Percentiles rank a stretch among this genome's conserved stretches.
Conservation (phyloP, 2,113 vertebrate genomes). For the Oplegnathus fasciatus region DNA sequence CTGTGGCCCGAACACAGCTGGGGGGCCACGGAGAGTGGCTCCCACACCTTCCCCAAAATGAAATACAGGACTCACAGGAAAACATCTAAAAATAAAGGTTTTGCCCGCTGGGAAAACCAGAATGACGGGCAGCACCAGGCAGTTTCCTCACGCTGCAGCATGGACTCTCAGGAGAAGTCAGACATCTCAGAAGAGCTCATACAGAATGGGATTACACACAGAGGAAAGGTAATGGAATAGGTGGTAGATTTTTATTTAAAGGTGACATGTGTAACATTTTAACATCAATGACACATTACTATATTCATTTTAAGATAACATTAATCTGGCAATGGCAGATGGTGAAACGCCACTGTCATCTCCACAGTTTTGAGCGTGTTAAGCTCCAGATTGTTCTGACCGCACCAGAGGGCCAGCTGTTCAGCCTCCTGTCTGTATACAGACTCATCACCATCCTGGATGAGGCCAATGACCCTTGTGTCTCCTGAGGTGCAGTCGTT, state of each 20-base stretch:
- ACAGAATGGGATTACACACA: slow-evolving; percentile 81
- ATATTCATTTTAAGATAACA: no score
- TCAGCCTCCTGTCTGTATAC: no score
- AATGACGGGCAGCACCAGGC: slow-evolving; percentile 77
- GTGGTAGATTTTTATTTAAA: neutral
- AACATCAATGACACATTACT: neutral
- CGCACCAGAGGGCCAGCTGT: no score
- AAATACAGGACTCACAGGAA: slow-evolving; percentile 91
- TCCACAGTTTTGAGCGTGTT: no score
- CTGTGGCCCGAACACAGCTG: slow-evolving; percentile 92
- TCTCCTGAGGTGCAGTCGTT: no score
- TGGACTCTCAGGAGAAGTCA: slow-evolving; percentile 76
- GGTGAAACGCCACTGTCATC: no score
- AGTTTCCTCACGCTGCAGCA: slow-evolving; percentile 55
- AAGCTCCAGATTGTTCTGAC: no score
- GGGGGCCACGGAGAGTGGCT: slow-evolving; percentile 84
- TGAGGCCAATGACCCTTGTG: no score
- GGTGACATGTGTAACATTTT: neutral
- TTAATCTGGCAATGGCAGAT: no score
- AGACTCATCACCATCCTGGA: no score
- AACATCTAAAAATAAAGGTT: slow-evolving; percentile 91
- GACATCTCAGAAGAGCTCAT: slow-evolving; percentile 60
- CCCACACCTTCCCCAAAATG: slow-evolving; percentile 98
- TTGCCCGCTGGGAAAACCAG: slow-evolving; percentile 92
- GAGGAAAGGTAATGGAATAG: slow-evolving; percentile 74